Conservation (phyloP, 1,140 invertebrate species). For the Bombus confusus region DNA sequence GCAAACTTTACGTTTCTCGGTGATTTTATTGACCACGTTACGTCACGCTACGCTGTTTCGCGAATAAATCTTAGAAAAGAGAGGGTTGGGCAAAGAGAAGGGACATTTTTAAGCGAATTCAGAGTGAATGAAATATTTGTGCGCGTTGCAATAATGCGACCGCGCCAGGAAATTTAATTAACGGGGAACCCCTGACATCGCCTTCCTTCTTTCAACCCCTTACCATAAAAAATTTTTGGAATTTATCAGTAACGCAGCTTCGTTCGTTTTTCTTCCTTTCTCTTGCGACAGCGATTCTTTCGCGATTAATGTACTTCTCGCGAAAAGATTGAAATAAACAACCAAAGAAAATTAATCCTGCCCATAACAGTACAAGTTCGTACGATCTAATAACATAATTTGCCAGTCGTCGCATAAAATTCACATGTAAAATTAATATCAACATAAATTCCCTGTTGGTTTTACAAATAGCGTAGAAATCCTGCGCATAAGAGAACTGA, state of each 20-base stretch:
- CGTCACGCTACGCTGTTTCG: constrained; percentile 8
- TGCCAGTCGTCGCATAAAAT: too few species aligned
- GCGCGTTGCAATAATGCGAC: neutral
- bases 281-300: neutral
- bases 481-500: too few species aligned
- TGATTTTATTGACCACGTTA: constrained; percentile 37
- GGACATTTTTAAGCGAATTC: neutral
- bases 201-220: neutral
- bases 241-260: neutral
- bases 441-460: too few species aligned
- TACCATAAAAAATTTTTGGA: neutral
- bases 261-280: neutral
- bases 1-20: constrained; percentile 10
- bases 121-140: constrained; percentile 24
- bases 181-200: neutral
- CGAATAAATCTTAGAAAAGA: neutral
- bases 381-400: too few species aligned
- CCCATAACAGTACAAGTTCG: too few species aligned
- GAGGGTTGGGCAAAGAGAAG: too few species aligned
- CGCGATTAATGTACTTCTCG: neutral
- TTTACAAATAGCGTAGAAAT: too few species aligned
- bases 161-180: constrained; percentile 25
- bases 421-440: too few species aligned
- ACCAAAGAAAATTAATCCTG: neutral
- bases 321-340: neutral